Conservation (phyloP, 2,888 invertebrate genomes). For the Creontiades dilutus region DNA sequence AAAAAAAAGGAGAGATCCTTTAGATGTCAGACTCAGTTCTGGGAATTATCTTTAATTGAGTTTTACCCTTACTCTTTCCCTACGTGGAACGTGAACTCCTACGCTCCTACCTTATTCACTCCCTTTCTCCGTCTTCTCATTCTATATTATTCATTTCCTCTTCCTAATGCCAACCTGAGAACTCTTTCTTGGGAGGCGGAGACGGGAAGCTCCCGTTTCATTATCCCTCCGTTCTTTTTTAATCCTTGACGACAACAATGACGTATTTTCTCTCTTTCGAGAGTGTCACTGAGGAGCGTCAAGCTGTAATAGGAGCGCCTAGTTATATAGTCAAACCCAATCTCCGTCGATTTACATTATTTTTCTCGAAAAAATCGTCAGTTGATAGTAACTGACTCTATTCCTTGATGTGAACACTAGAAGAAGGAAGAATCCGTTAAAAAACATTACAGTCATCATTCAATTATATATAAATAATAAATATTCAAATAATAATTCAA, state of each 20-base stretch:
- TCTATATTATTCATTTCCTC: slow-evolving; percentile 23
- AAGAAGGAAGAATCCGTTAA: too few species aligned
- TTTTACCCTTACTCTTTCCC: slow-evolving; percentile 9
- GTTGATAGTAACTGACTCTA: too few species aligned
- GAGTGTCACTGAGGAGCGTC: background rate
- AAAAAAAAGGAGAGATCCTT: slow-evolving; percentile 54
- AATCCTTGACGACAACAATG: slow-evolving; percentile 29
- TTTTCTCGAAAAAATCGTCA: too few species aligned
- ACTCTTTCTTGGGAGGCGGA: background rate
- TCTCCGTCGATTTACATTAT: background rate
- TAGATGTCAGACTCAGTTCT: slow-evolving; percentile 60
- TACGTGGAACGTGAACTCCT: background rate
- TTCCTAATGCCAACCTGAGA: background rate
- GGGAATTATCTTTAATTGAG: slow-evolving; percentile 60
- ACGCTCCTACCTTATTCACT: slow-evolving; percentile 4
- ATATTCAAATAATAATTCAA: too few species aligned
- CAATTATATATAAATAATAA: too few species aligned
- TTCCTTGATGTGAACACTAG: too few species aligned
- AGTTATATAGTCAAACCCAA: slow-evolving; percentile 1
- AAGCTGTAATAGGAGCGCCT: background rate
- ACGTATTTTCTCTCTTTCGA: background rate
- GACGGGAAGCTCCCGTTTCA: slow-evolving; percentile 9
- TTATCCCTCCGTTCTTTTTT: slow-evolving; percentile 7
- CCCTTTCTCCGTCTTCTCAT: background rate
- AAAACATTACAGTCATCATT: too few species aligned